Conservation (phyloP, 1,140 invertebrate species). For the Holotrichia oblita region DNA sequence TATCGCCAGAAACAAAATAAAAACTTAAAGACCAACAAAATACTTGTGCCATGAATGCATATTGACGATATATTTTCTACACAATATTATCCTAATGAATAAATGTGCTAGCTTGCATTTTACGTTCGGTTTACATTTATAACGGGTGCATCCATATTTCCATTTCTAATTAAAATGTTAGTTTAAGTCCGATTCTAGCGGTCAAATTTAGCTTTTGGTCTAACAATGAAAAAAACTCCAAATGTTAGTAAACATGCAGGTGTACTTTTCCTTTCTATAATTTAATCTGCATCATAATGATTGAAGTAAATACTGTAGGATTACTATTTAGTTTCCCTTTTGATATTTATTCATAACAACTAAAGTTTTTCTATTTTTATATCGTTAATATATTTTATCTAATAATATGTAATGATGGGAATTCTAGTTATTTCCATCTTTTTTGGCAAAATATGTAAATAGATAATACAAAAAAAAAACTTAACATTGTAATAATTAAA, state of each 20-base stretch:
- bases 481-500: slow-evolving; percentile 47
- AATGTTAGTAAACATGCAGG: neutral
- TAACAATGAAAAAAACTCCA: neutral
- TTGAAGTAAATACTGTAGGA: neutral
- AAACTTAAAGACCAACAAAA: too few species aligned
- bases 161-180: too few species aligned
- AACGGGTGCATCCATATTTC: too few species aligned
- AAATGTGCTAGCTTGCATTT: too few species aligned
- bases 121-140: too few species aligned
- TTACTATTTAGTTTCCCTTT: neutral
- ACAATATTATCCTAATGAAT: too few species aligned
- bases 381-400: neutral
- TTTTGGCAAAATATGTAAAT: neutral
- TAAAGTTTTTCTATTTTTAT: neutral
- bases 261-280: neutral
- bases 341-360: slow-evolving; percentile 3
- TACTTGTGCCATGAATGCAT: too few species aligned
- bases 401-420: neutral
- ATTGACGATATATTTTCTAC: too few species aligned
- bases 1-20: too few species aligned
- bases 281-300: neutral
- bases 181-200: too few species aligned
- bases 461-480: neutral
- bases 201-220: too few species aligned
- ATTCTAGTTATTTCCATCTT: neutral